Evolutionary conservation across 2,113 vertebrate genomes (phyloP).

Genomic region (Herpetotheres cachinnans): DNA sequence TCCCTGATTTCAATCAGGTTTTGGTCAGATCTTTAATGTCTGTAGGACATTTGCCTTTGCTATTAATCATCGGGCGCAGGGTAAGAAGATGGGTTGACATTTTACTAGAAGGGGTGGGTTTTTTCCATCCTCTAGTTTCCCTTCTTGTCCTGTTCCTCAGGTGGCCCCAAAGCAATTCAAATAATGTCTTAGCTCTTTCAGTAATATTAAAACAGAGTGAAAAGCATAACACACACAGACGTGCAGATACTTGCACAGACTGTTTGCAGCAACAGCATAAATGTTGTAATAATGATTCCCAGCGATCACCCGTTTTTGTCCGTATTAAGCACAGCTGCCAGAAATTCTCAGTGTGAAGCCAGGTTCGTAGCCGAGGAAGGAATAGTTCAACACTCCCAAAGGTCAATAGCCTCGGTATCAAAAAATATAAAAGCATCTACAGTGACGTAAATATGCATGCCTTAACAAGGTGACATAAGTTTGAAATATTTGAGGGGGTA

Average conservation of each 20-base stretch:
- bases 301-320: conserved; percentile 4
- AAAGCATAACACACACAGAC: background rate
- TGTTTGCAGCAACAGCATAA: background rate
- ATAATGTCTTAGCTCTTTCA: background rate
- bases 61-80: background rate
- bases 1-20: background rate
- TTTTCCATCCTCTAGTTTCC: background rate
- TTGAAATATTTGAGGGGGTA: conserved; percentile 53
- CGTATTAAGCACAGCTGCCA: background rate
- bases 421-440: conserved; percentile 48
- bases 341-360: background rate
- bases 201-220: background rate
- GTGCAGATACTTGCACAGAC: conserved; percentile 10
- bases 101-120: background rate
- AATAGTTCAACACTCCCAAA: conserved; percentile 47
- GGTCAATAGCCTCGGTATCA: conserved; percentile 59
- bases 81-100: background rate
- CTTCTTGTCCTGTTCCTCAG: background rate
- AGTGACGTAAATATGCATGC: conserved; percentile 49
- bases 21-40: background rate
- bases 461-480: conserved; percentile 55
- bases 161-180: background rate
- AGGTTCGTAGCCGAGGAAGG: conserved; percentile 18
- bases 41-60: background rate
- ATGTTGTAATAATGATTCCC: conserved; percentile 22